phyloP scores from a whole-genome alignment of 2,888 invertebrate genomes.

The Eristalinus aeneus region DNA sequence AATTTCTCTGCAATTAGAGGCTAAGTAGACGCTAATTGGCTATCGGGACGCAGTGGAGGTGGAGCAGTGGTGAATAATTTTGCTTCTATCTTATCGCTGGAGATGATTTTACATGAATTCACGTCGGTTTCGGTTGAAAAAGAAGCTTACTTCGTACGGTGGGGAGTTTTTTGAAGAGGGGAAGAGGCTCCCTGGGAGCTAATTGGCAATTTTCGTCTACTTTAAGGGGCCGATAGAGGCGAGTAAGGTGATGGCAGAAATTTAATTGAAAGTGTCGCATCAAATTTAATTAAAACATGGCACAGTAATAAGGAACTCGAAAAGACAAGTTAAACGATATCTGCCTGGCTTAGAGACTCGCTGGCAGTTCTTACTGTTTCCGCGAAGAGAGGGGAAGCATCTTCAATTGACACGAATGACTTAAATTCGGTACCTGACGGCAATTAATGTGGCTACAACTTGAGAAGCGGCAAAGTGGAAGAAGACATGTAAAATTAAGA shows the following conservation, averaged over 20 bases:
- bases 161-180: no score
- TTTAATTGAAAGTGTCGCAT: no score
- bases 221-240: no score
- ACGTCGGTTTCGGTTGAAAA: not conserved
- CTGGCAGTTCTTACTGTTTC: no score
- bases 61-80: not conserved
- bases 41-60: not conserved
- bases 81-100: not conserved
- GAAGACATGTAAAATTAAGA: not conserved
- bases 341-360: no score
- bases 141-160: not conserved
- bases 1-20: conserved; percentile 44
- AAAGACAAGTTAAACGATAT: no score
- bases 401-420: no score
- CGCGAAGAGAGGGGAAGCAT: no score
- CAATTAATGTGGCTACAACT: not conserved
- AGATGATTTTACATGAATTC: not conserved
- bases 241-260: no score
- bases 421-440: not conserved
- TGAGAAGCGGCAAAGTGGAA: not conserved
- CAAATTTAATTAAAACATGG: no score
- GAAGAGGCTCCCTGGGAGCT: not conserved
- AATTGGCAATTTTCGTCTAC: not conserved
- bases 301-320: no score
- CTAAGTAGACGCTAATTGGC: conserved; percentile 46